phyloP scores from a whole-genome alignment of 2,113 vertebrate species.

The Polypterus bichir region DNA sequence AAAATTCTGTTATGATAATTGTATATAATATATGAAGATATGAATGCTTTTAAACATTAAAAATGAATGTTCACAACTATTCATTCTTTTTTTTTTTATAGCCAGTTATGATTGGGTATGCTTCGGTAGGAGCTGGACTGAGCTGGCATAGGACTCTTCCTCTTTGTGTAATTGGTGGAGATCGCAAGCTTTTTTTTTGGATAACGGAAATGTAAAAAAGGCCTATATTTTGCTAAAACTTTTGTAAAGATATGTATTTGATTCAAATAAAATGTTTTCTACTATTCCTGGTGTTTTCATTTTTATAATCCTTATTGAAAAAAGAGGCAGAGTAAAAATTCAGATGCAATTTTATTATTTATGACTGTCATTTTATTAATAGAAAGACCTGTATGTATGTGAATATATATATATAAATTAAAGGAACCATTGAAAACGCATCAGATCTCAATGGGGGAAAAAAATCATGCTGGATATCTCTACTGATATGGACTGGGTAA shows the following conservation, averaged over 20 bases:
- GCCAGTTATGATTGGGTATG: conserved; percentile 73
- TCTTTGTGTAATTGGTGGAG: conserved; percentile 75
- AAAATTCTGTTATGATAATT: too few species aligned
- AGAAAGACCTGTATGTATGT: not conserved
- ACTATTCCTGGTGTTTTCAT: conserved; percentile 1
- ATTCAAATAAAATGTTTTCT: conserved; percentile 5
- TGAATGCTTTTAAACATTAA: too few species aligned
- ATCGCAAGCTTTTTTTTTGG: conserved; percentile 88
- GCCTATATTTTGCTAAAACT: conserved; percentile 12
- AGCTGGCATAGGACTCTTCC: conserved; percentile 88
- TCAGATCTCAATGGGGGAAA: too few species aligned
- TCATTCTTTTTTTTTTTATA: conserved; percentile 30
- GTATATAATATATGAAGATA: too few species aligned
- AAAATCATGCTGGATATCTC: too few species aligned
- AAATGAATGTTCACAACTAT: not conserved
- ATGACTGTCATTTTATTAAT: too few species aligned
- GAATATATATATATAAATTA: too few species aligned
- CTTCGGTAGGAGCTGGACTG: conserved; percentile 72
- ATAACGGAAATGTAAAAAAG: conserved; percentile 78
- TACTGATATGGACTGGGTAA: too few species aligned
- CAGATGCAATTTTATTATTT: too few species aligned
- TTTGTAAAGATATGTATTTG: conserved; percentile 11
- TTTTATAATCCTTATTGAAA: too few species aligned
- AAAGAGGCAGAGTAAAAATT: too few species aligned
- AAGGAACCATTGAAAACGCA: too few species aligned